Conservation (phyloP, 2,113 vertebrate species). For the Nycticebus coucang region DNA sequence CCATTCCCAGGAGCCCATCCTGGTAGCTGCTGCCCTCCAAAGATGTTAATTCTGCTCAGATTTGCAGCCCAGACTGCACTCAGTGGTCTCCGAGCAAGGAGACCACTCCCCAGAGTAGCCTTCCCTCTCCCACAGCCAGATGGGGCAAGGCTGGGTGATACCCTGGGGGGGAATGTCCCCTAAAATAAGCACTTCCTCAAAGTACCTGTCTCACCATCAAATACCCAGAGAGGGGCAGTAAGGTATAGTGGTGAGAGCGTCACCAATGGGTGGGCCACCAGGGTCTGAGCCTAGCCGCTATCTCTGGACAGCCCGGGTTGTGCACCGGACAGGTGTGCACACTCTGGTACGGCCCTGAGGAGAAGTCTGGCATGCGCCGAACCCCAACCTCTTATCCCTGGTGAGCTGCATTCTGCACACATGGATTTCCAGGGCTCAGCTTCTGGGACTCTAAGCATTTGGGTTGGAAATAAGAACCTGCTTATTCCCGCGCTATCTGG, state of each 20-base stretch:
- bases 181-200: background rate
- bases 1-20: no score
- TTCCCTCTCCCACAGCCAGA: background rate
- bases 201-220: background rate
- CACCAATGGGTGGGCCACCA: no score
- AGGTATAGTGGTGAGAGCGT: rapidly evolving
- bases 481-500: rapidly evolving
- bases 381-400: background rate
- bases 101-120: background rate
- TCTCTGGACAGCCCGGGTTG: background rate
- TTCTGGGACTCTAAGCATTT: background rate
- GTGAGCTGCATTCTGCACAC: no score
- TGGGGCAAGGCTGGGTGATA: background rate
- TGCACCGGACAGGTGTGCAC: rapidly evolving
- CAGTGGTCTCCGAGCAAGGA: background rate
- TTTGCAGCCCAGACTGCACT: background rate
- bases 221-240: background rate
- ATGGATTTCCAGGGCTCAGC: background rate
- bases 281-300: no score
- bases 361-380: background rate
- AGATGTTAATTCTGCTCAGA: background rate
- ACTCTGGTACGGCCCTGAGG: background rate
- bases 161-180: background rate
- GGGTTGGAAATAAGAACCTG: background rate
- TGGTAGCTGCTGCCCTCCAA: background rate